Evolutionary conservation across 2,888 invertebrate species (phyloP), one percentile per base, ranked within the genome.

Genomic region (Drosophila flavopinicola): DNA sequence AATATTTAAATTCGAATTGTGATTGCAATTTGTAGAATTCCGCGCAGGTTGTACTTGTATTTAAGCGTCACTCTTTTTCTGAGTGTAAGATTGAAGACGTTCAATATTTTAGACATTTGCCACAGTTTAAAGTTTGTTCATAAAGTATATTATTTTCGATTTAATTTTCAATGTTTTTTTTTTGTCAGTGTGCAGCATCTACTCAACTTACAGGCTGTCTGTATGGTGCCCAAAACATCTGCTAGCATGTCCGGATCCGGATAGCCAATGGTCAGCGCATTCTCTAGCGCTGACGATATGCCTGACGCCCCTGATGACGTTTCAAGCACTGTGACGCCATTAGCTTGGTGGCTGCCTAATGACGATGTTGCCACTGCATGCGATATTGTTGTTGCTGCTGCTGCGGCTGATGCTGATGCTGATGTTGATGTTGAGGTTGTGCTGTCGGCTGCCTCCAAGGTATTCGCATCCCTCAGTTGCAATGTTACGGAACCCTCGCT

Each of bases 161-260:
- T 20, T 20, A 4, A 20, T n/a, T 33, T 9, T 2, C 1, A 15
- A 0, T 0, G 4, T 4, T 5, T 27, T 23, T 20, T 15, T 30
- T 0, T 35, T 35, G 3, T n/a, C 10, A n/a, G 10, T 17, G 10
- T n/a, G 17, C 4, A 52, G 0, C 13, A 10, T 3, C 5, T 17
- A 6, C 13, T 17, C 45, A 47, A 83, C 88, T 89, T 87, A 91
- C 91, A 93, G 85, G 91, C 91, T 88, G 92, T 91, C 86, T 93
- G 93, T 66, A 94, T 93, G 52, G 94, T 93, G 75, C 95, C 94
- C 75, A 95, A 92, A 86, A 95, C 92, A 90, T 95, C 95, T 42
- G 94, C 94, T 57, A 95, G 92, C 89, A 95, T 93, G 87, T 95
- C 95, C 24, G 95, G 94, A 91, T 95, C 95, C 88, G 95, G 94